These are phyloP conservation scores for Nannobrachium achirus DNA, from an alignment of 2,113 vertebrate genomes.

Conservation along the genomic window DNA sequence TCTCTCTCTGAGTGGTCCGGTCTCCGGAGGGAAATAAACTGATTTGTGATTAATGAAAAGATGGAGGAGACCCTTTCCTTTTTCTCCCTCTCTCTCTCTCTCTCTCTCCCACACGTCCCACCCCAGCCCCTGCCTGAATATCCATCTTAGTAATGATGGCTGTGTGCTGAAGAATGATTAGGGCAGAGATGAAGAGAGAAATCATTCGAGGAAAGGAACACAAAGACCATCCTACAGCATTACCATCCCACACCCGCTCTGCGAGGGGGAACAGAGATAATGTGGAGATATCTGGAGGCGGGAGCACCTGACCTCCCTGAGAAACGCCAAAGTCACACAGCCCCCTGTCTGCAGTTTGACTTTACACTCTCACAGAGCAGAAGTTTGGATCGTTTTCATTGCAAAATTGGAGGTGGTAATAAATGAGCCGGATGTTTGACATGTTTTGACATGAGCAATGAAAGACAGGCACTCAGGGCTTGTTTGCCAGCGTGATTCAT, in stretches of 20 bases:
- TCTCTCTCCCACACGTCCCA: neutral
- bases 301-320: slow-evolving; percentile 32
- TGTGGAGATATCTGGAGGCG: slow-evolving; percentile 39
- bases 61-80: slow-evolving; percentile 51
- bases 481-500: neutral
- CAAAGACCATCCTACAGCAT: slow-evolving; percentile 41
- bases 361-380: neutral
- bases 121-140: slow-evolving; percentile 41
- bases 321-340: slow-evolving; percentile 41
- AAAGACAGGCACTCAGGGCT: neutral
- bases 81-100: neutral
- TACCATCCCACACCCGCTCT: slow-evolving; percentile 38
- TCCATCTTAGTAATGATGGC: slow-evolving; percentile 60
- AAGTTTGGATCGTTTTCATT: neutral
- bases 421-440: slow-evolving; percentile 1
- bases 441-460: neutral
- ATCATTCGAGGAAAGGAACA: slow-evolving; percentile 49
- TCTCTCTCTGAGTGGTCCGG: slow-evolving; percentile 53
- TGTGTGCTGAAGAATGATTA: slow-evolving; percentile 53
- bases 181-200: slow-evolving; percentile 48
- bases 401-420: neutral
- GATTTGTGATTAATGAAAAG: slow-evolving; percentile 78
- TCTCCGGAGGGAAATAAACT: slow-evolving; percentile 66
- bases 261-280: slow-evolving; percentile 31
- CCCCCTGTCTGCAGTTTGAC: slow-evolving; percentile 4